phyloP scores from a whole-genome alignment of 2,797 vertebrate genomes.

The Cacajao melanocephalus region DNA sequence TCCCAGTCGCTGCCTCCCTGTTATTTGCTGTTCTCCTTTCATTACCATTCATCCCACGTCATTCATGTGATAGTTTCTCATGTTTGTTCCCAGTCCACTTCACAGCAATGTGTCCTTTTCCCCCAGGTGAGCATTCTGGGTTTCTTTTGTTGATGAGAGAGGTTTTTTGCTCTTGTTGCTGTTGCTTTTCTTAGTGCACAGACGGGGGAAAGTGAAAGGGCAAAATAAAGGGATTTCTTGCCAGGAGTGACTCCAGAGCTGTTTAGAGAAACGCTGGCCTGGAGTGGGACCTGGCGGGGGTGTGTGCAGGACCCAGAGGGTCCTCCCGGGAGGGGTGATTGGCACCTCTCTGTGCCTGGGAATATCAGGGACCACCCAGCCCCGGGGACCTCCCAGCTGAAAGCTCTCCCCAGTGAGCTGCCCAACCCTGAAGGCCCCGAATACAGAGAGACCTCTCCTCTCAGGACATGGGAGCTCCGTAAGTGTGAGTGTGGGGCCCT shows the following conservation, averaged over 20 bases:
- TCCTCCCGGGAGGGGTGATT: neutral
- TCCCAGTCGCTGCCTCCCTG: neutral
- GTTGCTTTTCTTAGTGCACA: neutral
- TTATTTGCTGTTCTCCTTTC: neutral
- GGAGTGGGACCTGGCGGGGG: neutral
- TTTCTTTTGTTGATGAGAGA: neutral
- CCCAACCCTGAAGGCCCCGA: neutral
- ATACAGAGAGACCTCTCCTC: neutral
- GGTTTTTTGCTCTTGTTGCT: neutral
- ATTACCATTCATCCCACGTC: neutral
- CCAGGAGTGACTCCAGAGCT: neutral
- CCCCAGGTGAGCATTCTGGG: neutral
- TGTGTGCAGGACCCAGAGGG: neutral
- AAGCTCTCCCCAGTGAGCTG: neutral
- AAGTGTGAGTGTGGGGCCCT: rapidly evolving
- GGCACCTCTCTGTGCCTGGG: neutral
- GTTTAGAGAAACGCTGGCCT: neutral
- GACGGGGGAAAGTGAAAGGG: neutral
- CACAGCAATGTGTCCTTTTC: neutral
- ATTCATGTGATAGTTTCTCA: neutral
- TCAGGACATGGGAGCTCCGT: rapidly evolving
- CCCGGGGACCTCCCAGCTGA: neutral
- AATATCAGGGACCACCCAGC: neutral
- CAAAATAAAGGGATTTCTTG: neutral
- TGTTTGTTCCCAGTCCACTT: neutral